These are phyloP conservation scores for Hirtodrosophila confusa DNA, from an alignment of 2,888 invertebrate genomes.

Conservation along the genomic window DNA sequence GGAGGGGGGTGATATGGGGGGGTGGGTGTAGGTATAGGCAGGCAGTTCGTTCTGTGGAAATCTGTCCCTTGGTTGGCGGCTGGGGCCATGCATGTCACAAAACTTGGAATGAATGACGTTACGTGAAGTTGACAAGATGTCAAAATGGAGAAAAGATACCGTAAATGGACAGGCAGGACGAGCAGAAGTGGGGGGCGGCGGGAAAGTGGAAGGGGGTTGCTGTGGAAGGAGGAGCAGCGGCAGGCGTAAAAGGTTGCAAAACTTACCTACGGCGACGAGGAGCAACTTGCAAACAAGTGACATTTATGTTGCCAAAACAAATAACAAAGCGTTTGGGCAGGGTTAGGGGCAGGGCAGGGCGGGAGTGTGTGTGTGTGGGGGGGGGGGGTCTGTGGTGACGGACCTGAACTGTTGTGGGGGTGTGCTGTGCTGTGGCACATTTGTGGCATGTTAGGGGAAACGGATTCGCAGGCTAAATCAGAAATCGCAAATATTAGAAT, in stretches of 20 bases:
- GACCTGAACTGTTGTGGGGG: too few relatives aligned
- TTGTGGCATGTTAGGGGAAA: constrained; percentile 24
- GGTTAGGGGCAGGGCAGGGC: constrained; percentile 2
- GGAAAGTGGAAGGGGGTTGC: too few relatives aligned
- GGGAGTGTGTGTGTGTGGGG: constrained; percentile 6
- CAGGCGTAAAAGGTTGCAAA: constrained; percentile 12
- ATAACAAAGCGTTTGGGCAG: constrained; percentile 59
- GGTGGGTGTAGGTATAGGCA: background rate
- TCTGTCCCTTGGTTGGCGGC: background rate
- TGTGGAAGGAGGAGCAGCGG: background rate
- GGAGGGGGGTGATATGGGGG: background rate
- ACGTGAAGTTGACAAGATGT: constrained; percentile 77
- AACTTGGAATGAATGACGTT: constrained; percentile 75
- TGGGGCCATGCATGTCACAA: constrained; percentile 63
- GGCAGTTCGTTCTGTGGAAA: background rate
- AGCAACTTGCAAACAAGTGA: constrained; percentile 71
- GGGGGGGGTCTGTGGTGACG: too few relatives aligned
- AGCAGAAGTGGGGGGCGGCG: background rate
- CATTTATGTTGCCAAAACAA: constrained; percentile 79
- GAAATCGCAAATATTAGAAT: constrained; percentile 78
- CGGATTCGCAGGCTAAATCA: constrained; percentile 55
- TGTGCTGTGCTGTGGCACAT: constrained; percentile 11
- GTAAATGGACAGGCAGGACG: constrained; percentile 56
- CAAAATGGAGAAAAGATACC: constrained; percentile 76
- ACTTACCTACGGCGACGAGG: constrained; percentile 38